Percentiles rank a stretch among this genome's conserved stretches.
These are phyloP conservation scores for Syngnathus rostellatus DNA, from an alignment of 2,797 vertebrate species.

Conservation along the genomic window DNA sequence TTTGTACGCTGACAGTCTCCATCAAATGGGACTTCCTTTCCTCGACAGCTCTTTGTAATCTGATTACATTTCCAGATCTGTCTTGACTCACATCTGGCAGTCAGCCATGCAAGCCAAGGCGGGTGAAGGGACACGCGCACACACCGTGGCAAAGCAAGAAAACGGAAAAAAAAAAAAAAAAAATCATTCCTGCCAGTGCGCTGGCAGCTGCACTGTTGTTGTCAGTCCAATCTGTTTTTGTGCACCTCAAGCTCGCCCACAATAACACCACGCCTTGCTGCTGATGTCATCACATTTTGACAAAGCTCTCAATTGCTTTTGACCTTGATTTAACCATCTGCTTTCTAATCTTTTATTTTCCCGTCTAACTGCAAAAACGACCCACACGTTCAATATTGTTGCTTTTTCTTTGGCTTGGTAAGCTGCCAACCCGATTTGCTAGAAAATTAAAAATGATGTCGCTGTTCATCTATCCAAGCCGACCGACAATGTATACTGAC, in stretches of 20 bases:
- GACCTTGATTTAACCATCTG: slow-evolving; percentile 96
- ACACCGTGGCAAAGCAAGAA: slow-evolving; percentile 10
- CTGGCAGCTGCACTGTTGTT: slow-evolving; percentile 71
- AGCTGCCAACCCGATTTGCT: not conserved
- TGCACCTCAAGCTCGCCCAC: slow-evolving; percentile 87
- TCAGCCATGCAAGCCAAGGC: slow-evolving; percentile 73
- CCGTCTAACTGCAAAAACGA: too few species aligned
- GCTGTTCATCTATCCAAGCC: not conserved
- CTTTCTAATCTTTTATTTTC: slow-evolving; percentile 12
- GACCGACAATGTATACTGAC: not conserved
- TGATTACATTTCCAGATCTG: slow-evolving; percentile 93
- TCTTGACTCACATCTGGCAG: slow-evolving; percentile 90
- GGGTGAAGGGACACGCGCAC: slow-evolving; percentile 24
- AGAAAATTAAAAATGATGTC: not conserved
- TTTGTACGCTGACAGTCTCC: slow-evolving; percentile 94
- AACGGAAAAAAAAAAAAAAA: slow-evolving; percentile 24
- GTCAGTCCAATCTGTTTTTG: slow-evolving; percentile 97
- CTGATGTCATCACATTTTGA: slow-evolving; percentile 97
- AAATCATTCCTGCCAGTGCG: slow-evolving; percentile 82
- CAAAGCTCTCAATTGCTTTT: slow-evolving; percentile 95
- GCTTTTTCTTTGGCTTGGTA: not conserved
- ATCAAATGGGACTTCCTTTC: slow-evolving; percentile 96
- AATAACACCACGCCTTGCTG: slow-evolving; percentile 81
- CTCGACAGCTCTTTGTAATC: slow-evolving; percentile 92
- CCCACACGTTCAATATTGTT: not conserved